phyloP scores from a whole-genome alignment of 2,888 invertebrate genomes.

The Eulithis testata region DNA sequence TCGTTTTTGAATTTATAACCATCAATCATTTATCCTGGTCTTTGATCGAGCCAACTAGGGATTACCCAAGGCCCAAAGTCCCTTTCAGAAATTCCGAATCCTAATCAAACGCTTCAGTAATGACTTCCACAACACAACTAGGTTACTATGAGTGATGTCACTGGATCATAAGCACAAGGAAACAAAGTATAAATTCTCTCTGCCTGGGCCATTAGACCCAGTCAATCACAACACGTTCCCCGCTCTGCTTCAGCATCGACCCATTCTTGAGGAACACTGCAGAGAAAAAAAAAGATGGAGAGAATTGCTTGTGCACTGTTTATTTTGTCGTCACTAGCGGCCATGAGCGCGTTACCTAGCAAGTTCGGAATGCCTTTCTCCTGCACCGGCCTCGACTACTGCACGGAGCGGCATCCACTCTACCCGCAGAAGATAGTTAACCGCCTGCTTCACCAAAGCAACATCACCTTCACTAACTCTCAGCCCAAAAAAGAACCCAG shows the following conservation, averaged over 20 bases:
- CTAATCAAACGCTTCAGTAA: no score
- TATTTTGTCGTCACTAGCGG: background rate
- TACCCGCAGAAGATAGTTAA: slow-evolving; percentile 13
- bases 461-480: slow-evolving; percentile 1
- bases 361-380: slow-evolving; percentile 8
- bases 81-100: no score
- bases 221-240: background rate
- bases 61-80: no score
- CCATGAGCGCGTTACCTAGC: background rate
- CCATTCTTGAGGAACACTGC: background rate
- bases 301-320: slow-evolving; percentile 1
- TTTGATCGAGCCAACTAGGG: no score
- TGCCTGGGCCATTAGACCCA: no score
- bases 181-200: slow-evolving; percentile 5
- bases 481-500: background rate
- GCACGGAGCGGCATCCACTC: slow-evolving; percentile 13
- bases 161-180: background rate
- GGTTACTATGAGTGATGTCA: background rate
- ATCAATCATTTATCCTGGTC: no score
- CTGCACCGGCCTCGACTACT: slow-evolving; percentile 1
- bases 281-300: slow-evolving; percentile 2
- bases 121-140: no score
- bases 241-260: background rate
- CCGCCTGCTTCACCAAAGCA: background rate
- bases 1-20: no score